These are phyloP conservation scores for Danio choprae DNA, from an alignment of 2,797 vertebrate genomes.

Conservation along the genomic window DNA sequence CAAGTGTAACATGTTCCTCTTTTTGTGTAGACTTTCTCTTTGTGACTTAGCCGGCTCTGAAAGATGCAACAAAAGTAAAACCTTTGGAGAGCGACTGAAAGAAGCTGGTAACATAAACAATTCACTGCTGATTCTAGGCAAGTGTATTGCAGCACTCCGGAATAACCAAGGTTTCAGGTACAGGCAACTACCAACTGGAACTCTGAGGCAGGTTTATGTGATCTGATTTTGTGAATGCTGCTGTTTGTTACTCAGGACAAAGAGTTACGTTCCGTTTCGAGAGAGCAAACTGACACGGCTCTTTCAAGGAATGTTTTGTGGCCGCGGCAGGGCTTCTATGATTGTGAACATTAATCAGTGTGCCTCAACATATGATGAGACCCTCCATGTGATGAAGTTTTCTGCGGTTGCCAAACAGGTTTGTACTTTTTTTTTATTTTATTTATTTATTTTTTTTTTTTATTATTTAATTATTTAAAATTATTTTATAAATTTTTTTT, in stretches of 20 bases:
- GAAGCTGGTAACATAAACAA: slow-evolving; percentile 94
- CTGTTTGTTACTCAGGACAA: slow-evolving; percentile 69
- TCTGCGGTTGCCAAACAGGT: slow-evolving; percentile 90
- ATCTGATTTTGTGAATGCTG: background rate
- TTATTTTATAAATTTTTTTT: background rate
- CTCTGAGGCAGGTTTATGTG: background rate
- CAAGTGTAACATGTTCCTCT: background rate
- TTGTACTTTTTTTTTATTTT: background rate
- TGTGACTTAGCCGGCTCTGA: slow-evolving; percentile 94
- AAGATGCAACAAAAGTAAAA: slow-evolving; percentile 89
- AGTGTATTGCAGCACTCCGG: slow-evolving; percentile 87
- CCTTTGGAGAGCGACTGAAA: slow-evolving; percentile 87
- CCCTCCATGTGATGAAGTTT: slow-evolving; percentile 91
- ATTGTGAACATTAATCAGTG: slow-evolving; percentile 92
- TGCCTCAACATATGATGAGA: slow-evolving; percentile 88
- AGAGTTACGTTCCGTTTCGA: slow-evolving; percentile 86
- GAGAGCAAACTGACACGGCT: slow-evolving; percentile 93
- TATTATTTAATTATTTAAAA: background rate
- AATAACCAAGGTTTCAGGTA: slow-evolving; percentile 85
- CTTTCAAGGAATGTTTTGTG: slow-evolving; percentile 89
- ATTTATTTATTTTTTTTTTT: too few relatives aligned
- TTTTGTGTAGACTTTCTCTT: slow-evolving; percentile 78
- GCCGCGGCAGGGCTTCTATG: slow-evolving; percentile 88
- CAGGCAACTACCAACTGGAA: background rate
- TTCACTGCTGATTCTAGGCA: slow-evolving; percentile 91